A percentile compares a stretch with the other conserved stretches of the same genome.
Evolutionary conservation across 1,140 invertebrate species (phyloP).

Genomic region (Dolichoris vasculosae): DNA sequence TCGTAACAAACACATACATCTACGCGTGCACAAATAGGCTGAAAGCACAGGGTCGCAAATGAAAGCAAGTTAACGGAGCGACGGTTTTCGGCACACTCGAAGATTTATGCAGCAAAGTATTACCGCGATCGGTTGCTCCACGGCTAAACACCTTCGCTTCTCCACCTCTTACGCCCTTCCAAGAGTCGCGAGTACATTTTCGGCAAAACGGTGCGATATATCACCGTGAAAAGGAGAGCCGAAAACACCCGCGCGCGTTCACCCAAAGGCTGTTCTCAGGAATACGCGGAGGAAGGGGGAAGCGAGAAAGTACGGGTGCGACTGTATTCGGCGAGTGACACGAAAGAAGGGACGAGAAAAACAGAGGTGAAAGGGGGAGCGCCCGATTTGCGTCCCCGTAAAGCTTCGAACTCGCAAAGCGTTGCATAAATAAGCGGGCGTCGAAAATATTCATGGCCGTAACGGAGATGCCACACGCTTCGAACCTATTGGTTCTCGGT

Average conservation of each 20-base stretch:
- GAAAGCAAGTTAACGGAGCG: neutral
- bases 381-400: neutral
- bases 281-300: neutral
- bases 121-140: neutral
- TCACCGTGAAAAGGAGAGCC: neutral
- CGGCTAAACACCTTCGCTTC: slow-evolving; percentile 13
- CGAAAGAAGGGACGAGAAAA: neutral
- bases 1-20: neutral
- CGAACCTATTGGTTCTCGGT: slow-evolving; percentile 35
- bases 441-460: slow-evolving; percentile 44
- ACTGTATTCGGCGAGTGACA: neutral
- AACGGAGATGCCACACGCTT: slow-evolving; percentile 58
- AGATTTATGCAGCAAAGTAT: slow-evolving; percentile 29
- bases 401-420: slow-evolving; percentile 2
- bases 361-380: neutral
- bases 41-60: neutral
- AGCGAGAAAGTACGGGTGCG: no score
- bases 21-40: neutral
- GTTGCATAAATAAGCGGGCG: slow-evolving; percentile 39
- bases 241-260: neutral
- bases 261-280: neutral
- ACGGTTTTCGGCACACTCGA: neutral
- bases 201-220: slow-evolving; percentile 26
- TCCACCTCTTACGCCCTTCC: neutral
- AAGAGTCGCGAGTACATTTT: neutral